Conservation (phyloP, 92 coral and sea anemone species). For the Pocillopora grandis region DNA sequence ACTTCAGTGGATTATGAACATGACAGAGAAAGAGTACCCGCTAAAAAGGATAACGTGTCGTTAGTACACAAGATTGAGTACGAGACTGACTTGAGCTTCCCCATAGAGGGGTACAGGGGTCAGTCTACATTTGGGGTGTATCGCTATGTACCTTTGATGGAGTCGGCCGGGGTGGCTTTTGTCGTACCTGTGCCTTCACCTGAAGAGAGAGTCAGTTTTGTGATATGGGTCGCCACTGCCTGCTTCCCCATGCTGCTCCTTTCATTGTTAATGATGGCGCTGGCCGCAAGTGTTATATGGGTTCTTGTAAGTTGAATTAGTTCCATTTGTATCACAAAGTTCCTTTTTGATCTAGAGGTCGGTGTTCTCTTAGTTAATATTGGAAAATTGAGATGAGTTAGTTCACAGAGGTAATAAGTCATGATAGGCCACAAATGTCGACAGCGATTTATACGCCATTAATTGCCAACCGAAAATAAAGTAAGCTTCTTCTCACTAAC, state of each 20-base stretch:
- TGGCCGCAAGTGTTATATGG: conserved; percentile 76
- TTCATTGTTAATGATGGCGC: conserved; percentile 34
- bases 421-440: too few relatives aligned
- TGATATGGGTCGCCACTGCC: conserved; percentile 40
- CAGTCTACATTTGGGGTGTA: conserved; percentile 60
- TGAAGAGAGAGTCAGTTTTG: conserved; percentile 41
- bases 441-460: too few relatives aligned
- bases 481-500: too few relatives aligned
- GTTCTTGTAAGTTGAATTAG: conserved; percentile 56
- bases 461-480: too few relatives aligned
- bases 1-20: conserved; percentile 49
- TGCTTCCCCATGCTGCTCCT: conserved; percentile 47
- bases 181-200: conserved; percentile 49
- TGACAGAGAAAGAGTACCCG: conserved; percentile 38
- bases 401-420: too few relatives aligned
- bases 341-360: too few relatives aligned
- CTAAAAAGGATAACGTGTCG: conserved; percentile 49
- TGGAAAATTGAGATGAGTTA: too few relatives aligned
- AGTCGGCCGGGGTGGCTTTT: conserved; percentile 80
- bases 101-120: conserved; percentile 66
- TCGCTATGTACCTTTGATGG: conserved; percentile 61
- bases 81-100: conserved; percentile 73
- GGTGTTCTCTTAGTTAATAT: too few relatives aligned
- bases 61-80: conserved; percentile 15
- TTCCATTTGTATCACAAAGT: too few relatives aligned